Evolutionary conservation across 1,140 invertebrate species (phyloP).

Genomic region (Drosophila orosa): DNA sequence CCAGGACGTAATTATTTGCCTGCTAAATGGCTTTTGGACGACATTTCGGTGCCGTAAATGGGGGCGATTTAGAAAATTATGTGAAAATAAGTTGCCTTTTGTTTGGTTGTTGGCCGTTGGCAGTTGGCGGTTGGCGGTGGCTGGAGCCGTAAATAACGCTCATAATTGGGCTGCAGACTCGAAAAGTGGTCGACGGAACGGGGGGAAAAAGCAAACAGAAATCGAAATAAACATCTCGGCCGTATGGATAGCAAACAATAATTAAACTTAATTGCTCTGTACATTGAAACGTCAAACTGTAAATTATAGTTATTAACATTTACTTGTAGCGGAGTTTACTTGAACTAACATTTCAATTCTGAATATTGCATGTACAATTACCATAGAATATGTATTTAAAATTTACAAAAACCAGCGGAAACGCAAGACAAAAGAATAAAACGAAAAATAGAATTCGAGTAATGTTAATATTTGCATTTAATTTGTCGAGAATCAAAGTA

Average conservation of each 20-base stretch:
- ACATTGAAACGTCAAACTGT: constrained; percentile 64
- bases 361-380: constrained; percentile 65
- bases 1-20: constrained; percentile 72
- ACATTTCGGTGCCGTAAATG: constrained; percentile 68
- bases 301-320: constrained; percentile 57
- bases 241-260: constrained; percentile 67
- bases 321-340: constrained; percentile 50
- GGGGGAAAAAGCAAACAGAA: constrained; percentile 31
- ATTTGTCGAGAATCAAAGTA: constrained; percentile 62
- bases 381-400: constrained; percentile 48
- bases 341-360: constrained; percentile 52
- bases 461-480: constrained; percentile 76
- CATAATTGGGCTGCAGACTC: constrained; percentile 63
- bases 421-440: constrained; percentile 46
- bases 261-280: constrained; percentile 78
- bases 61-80: constrained; percentile 75
- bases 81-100: constrained; percentile 76
- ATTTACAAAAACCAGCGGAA: constrained; percentile 13
- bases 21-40: constrained; percentile 75
- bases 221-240: constrained; percentile 38
- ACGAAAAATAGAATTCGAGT: constrained; percentile 37
- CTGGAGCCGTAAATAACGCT: constrained; percentile 61
- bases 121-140: constrained; percentile 45
- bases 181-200: constrained; percentile 21
- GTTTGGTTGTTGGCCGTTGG: constrained; percentile 39